Evolutionary conservation across 2,888 invertebrate species (phyloP).

Genomic region (Chironomus tentans): DNA sequence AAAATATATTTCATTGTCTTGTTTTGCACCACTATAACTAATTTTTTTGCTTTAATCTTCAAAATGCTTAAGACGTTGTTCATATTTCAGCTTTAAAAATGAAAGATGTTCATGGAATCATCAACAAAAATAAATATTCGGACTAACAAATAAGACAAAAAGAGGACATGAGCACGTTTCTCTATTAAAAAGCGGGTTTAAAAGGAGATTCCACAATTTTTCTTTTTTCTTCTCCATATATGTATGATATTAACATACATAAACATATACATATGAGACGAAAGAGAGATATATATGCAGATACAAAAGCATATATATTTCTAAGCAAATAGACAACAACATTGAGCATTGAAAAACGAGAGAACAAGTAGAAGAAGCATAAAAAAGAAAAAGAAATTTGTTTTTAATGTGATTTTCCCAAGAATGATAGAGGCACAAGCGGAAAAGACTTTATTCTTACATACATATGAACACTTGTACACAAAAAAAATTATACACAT

Average conservation of each 20-base stretch:
- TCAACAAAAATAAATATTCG: too few relatives aligned
- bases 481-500: not conserved
- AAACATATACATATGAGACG: too few relatives aligned
- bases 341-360: not conserved
- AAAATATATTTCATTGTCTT: too few relatives aligned
- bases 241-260: not conserved
- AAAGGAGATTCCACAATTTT: not conserved
- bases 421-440: not conserved
- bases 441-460: not conserved
- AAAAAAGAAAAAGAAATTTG: conserved; percentile 5
- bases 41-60: too few relatives aligned
- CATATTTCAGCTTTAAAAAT: too few relatives aligned
- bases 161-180: not conserved
- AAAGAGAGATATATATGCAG: too few relatives aligned
- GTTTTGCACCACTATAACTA: too few relatives aligned
- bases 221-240: not conserved
- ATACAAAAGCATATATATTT: not conserved
- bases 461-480: not conserved
- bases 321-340: not conserved
- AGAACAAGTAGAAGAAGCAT: not conserved
- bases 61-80: too few relatives aligned
- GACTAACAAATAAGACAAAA: too few relatives aligned
- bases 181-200: not conserved
- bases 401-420: conserved; percentile 23
- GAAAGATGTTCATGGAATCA: too few relatives aligned